Evolutionary conservation across 2,113 vertebrate genomes (phyloP).

Genomic region (Rousettus leschenaultii): DNA sequence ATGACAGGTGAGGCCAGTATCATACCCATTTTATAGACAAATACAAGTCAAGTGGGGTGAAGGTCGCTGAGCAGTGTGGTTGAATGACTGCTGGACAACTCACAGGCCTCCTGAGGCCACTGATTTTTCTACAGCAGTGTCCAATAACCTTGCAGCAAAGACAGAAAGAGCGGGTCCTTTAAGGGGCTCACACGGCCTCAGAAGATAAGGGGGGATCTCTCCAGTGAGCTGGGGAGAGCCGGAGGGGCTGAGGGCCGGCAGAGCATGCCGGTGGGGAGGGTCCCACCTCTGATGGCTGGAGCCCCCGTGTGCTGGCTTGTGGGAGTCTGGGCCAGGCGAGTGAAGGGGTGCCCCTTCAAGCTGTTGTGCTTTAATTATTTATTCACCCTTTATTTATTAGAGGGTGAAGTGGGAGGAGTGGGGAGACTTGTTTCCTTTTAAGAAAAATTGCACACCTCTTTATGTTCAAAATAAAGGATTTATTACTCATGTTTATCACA

Average conservation of each 20-base stretch:
- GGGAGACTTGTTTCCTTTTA: conserved; percentile 13
- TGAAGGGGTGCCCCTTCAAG: neutral
- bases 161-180: neutral
- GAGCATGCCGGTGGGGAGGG: neutral
- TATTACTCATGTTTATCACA: conserved; percentile 54
- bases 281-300: accelerated
- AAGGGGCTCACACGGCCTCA: neutral
- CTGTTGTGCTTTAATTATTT: neutral
- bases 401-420: neutral
- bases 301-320: accelerated
- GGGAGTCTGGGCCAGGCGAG: neutral
- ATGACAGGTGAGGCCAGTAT: neutral
- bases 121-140: neutral
- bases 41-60: neutral
- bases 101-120: accelerated
- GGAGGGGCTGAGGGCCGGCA: neutral
- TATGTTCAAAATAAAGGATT: conserved; percentile 62
- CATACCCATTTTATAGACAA: neutral
- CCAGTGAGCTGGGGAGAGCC: neutral
- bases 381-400: conserved; percentile 12
- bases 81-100: neutral
- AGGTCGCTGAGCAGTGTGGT: neutral
- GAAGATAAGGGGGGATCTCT: neutral
- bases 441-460: conserved; percentile 34
- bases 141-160: neutral